Conservation (phyloP, 2,113 vertebrate species). For the Mustelus asterias region DNA sequence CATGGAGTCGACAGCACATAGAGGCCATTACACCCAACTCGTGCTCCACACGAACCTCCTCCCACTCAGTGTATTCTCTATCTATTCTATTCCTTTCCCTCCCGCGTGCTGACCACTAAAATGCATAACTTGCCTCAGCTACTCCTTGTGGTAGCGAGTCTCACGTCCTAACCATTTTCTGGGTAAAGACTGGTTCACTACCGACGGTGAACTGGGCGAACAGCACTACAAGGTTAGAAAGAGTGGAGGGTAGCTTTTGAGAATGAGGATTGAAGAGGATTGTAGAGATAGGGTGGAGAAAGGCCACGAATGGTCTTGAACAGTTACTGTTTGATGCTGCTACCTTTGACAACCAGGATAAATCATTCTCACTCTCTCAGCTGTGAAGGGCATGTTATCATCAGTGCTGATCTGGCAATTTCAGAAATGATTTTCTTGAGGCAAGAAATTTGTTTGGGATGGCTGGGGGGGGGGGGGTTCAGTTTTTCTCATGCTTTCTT, state of each 20-base stretch:
- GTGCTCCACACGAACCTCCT: not conserved
- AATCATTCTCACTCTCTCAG: no score
- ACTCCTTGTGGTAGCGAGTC: not conserved
- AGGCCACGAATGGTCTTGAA: no score
- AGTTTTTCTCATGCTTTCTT: no score
- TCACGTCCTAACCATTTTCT: not conserved
- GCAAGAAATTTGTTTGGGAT: no score
- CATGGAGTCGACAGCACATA: not conserved
- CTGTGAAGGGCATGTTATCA: no score
- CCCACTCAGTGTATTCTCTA: not conserved
- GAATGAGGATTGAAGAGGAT: not conserved
- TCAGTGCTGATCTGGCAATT: no score
- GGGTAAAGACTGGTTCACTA: not conserved
- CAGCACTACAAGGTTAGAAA: not conserved
- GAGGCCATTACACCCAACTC: not conserved
- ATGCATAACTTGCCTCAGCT: not conserved
- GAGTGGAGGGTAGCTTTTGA: not conserved
- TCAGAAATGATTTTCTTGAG: no score
- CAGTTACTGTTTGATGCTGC: no score
- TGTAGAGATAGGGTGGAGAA: no score
- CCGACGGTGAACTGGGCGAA: not conserved
- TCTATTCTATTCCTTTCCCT: not conserved
- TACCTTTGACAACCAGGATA: no score
- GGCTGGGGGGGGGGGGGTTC: no score
- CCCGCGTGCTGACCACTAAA: not conserved